Base-by-base conservation (phyloP, 2,113 vertebrate species). In the Rynchops niger region DNA sequence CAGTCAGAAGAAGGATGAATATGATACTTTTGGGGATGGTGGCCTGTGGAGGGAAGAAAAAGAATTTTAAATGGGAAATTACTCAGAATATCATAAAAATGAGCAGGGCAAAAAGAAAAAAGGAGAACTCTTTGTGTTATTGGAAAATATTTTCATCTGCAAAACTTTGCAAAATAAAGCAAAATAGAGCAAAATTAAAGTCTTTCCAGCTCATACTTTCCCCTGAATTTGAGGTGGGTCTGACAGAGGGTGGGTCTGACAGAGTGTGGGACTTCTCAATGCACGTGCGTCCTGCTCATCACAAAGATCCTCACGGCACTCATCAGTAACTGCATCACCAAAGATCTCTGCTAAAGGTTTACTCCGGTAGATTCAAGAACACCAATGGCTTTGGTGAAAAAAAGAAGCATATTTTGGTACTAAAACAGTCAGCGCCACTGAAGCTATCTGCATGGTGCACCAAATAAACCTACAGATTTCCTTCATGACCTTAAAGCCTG, bases 21-120 rank as follows among this genome's bases (percentile, higher is more conserved):
- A 95, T 96, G 96, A 97, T 97, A 96, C 96, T 97, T 94, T 34
- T 83, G 92, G 90, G 96, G 85, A 93, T 94, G 82, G 79, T 77
- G 55, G 85, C 82, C 93, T 92, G 79, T 92, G 82, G 93, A 97
- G 88, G 76, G 63, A 96, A 96, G 71, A 93, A 92, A 93, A 94
- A 82, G 71, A 92, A 93, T 90, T 94, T 92, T 55, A 88, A 91
- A 93, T 93, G 88, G 85, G 85, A 97, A 93, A 93, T 96, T 92
- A 83, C 82, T 94, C 92, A 92, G 50, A 96, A 96, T 62, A 90
- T 49, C 74, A 88, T 90, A 92, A 96, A 95, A 94, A 83, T 42
- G 58, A 88, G 42, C 29, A 73, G 27, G 1, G 30, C 6, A 77
- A 71, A 76, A 91, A 79, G 18, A 12, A 73, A 63, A 82, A 56